Base-by-base conservation (phyloP, 2,797 vertebrate species). In the Microchirus variegatus region DNA sequence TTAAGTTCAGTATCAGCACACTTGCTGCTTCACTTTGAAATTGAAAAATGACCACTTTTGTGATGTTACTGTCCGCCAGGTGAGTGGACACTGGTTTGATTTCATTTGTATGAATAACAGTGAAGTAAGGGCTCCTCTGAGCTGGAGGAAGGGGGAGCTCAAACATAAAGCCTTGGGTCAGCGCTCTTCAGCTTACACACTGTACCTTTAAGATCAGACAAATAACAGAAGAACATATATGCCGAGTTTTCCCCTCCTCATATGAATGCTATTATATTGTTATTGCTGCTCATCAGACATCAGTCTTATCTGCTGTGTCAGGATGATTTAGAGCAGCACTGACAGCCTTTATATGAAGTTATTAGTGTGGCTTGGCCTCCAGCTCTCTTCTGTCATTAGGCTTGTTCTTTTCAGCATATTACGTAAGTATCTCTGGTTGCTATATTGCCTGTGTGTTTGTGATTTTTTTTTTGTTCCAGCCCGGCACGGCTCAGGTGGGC, bases 361-460 rank as follows among this genome's bases (percentile, higher is more conserved):
- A 52, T 19, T 53, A 45, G 22, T 58, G 78, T 46, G 50, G 68
- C 15, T 67, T 53, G 46, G 48, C 73, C 62, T 51, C 46, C 14
- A 12, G 77, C 59, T 5, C 10, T 57, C 8, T 73, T 82, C 70
- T 78, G 77, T 82, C 71, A 72, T 74, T 70, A 56, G 5, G 2
- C 58, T 53, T 75, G 66, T 78, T 80, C 79, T 67, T 70, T 74
- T 76, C 59, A 26, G 48, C 52, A 2, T 16, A 59, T 90, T 91
- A 89, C 75, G 76, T 89, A 90, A 89, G 75, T 38, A 81, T 61
- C 59, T 62, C 72, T 67, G 80, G 84, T 87, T 86, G 70, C 83
- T 79, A 83, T 86, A 86, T 73, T 67, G 61, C 45, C 37, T n/a
- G 48, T 50, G 22, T 87, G 78, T 82, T 71, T 83, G 63, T 70